phyloP scores from a whole-genome alignment of 2,113 vertebrate genomes.

The Upupa epops region DNA sequence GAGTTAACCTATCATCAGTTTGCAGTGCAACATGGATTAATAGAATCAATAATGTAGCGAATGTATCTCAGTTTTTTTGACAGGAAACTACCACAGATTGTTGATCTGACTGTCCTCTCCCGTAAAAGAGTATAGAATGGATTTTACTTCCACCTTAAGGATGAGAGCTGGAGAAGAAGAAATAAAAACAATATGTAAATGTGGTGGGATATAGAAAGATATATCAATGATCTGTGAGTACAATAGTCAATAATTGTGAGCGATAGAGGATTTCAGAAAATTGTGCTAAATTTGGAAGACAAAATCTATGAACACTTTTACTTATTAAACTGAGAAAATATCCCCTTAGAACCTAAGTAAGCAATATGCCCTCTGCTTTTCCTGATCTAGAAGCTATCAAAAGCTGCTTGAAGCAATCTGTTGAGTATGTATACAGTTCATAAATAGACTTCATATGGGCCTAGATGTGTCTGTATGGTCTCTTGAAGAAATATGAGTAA shows the following conservation, averaged over 20 bases:
- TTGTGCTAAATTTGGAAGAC: not conserved
- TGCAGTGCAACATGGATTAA: not conserved
- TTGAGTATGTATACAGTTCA: not conserved
- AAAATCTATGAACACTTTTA: not conserved
- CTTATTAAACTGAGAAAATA: not conserved
- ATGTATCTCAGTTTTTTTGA: not conserved
- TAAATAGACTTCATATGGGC: not conserved
- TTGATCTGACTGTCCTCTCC: not conserved
- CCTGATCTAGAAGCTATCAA: not conserved
- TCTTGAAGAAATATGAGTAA: not conserved
- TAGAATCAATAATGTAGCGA: conserved; percentile 10
- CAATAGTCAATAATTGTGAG: not conserved
- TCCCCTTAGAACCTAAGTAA: not conserved
- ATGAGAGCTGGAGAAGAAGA: not conserved
- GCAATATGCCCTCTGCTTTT: fast-evolving
- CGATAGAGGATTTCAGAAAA: not conserved
- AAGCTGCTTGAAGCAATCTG: not conserved
- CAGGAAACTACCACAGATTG: not conserved
- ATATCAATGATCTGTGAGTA: not conserved
- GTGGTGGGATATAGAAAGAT: not conserved
- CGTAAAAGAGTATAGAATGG: not conserved
- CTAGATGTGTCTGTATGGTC: not conserved
- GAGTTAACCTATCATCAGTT: not conserved
- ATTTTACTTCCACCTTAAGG: not conserved
- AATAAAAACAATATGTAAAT: not conserved